Percentiles rank a stretch among this genome's conserved stretches.
These are phyloP conservation scores for Cryptoprocta ferox DNA, from an alignment of 2,797 vertebrate species.

Conservation along the genomic window DNA sequence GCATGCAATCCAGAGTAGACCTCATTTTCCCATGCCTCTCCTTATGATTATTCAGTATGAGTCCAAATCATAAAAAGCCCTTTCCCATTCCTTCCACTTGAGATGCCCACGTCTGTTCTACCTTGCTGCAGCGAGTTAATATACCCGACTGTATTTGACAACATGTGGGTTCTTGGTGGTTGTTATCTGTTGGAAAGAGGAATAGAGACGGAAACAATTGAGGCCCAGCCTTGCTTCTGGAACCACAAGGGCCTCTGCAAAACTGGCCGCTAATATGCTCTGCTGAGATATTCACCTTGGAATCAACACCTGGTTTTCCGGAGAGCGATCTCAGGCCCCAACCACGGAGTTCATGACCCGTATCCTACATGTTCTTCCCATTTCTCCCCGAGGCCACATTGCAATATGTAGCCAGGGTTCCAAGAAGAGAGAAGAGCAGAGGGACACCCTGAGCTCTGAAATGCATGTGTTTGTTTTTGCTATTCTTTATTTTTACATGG, in stretches of 20 bases:
- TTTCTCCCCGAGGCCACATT: background rate
- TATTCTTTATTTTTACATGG: background rate
- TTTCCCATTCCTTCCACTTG: background rate
- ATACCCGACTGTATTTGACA: background rate
- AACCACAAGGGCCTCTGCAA: background rate
- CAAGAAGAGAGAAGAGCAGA: background rate
- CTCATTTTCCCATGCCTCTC: fast-evolving
- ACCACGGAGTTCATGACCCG: background rate
- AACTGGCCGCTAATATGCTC: background rate
- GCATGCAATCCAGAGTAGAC: background rate
- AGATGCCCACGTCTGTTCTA: background rate
- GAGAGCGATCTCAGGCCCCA: background rate
- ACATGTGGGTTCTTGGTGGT: background rate
- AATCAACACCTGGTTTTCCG: background rate
- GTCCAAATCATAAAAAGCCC: background rate
- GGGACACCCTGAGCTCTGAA: background rate
- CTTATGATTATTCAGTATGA: background rate
- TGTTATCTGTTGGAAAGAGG: background rate
- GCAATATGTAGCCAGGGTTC: background rate
- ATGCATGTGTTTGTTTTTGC: background rate
- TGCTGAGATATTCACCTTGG: background rate
- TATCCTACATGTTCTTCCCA: background rate
- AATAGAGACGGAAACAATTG: background rate
- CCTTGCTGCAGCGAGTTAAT: background rate
- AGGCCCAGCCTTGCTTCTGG: background rate